Evolutionary conservation across 2,797 vertebrate species (phyloP).

Genomic region (Arnoldichthys spilopterus): DNA sequence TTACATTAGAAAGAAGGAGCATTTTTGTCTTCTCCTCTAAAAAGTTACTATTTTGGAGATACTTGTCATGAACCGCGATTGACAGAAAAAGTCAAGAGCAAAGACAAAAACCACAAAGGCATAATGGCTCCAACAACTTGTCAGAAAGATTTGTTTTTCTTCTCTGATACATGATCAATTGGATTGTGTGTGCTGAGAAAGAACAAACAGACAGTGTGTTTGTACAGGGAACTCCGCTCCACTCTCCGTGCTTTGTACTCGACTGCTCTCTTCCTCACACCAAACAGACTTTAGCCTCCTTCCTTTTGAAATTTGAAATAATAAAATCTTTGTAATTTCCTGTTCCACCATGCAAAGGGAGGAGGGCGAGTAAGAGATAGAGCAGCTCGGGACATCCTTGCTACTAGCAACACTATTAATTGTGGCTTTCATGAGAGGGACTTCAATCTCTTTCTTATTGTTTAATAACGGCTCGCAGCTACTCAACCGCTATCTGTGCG

Average conservation of each 20-base stretch:
- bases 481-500: conserved; percentile 78
- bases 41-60: too few species aligned
- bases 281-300: conserved; percentile 65
- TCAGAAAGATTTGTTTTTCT: conserved; percentile 38
- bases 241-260: conserved; percentile 39
- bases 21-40: too few species aligned
- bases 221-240: conserved; percentile 41
- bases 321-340: conserved; percentile 86
- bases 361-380: conserved; percentile 60
- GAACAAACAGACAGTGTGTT: conserved; percentile 42
- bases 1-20: too few species aligned
- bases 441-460: conserved; percentile 67
- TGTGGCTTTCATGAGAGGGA: conserved; percentile 75
- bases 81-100: conserved; percentile 4
- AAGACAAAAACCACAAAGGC: neutral
- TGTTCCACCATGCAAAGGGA: conserved; percentile 66
- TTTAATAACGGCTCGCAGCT: conserved; percentile 80
- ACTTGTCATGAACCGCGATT: too few species aligned
- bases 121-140: conserved; percentile 13
- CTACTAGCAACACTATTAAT: conserved; percentile 80
- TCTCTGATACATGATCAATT: conserved; percentile 52
- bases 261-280: conserved; percentile 58
- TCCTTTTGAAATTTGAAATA: conserved; percentile 82
- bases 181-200: conserved; percentile 45
- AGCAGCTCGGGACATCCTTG: conserved; percentile 69